Base-by-base conservation (phyloP, 1,140 invertebrate genomes). In the Cyclargus thomasi region DNA sequence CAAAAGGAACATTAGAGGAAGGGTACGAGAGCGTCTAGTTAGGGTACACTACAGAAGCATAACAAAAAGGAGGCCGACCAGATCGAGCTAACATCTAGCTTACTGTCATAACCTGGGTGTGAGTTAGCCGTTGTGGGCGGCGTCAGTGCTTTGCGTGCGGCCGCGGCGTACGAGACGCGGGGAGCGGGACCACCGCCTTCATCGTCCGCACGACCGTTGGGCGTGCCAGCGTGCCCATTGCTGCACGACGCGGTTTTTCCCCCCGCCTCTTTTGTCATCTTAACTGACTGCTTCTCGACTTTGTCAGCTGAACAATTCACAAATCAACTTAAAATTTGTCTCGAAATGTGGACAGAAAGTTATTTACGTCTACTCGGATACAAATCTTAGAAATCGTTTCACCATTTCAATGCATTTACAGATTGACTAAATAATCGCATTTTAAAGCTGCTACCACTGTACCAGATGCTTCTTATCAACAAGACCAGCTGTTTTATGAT, bases 151-250 rank as follows among this genome's bases (percentile, higher is more conserved):
- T 88, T 90, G 64, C 84, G 80, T 62, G 88, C 85, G 17, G 87
- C 87, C 53, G 87, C 87, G 35, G 87, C 87, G 67, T 90, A 90
- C 11, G 88, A 90, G 35, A 84, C 88, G 66, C 84, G 82, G 63
- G 86, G 80, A 22, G 62, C 71, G 63, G 62, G 77, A 47, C 87
- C 87, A 65, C 85, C 85, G 36, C 87, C 86, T 65, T 88, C 85
- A 72, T 88, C 88, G 71, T 88, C 86, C 1, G 81, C 85, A 35
- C 83, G 86, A 14, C 85, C 88, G 71, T 88, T 90, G 36, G 83
- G 85, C 63, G 81, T 82, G 67, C 77, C 82, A 67, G 80, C 70
- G 75, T 86, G 84, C 20, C 86, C 88, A 72, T 88, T 88, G 76
- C 85, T 88, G 72, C 82, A 81, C 47, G 69, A 72, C 62, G 81